Evolutionary conservation across 2,888 invertebrate species (phyloP).

Genomic region (Napeogenes inachia): DNA sequence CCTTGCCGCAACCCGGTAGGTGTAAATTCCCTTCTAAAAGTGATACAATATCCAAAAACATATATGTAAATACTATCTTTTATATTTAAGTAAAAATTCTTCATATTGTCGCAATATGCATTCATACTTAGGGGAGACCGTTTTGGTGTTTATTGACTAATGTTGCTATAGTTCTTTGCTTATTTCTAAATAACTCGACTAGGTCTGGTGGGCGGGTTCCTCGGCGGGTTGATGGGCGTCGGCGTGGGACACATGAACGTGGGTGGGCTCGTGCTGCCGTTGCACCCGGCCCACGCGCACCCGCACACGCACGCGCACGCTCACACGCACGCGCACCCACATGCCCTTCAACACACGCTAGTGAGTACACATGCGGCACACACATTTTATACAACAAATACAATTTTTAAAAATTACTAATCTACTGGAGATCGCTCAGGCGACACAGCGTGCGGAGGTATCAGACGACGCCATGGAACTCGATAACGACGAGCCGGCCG

Average conservation of each 20-base stretch:
- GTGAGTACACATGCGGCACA: slow-evolving; percentile 1
- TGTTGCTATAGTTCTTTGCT: too few species aligned
- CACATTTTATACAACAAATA: background rate
- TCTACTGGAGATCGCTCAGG: slow-evolving; percentile 25
- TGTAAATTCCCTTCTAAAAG: background rate
- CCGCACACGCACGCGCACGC: slow-evolving; percentile 28
- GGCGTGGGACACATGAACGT: slow-evolving; percentile 48
- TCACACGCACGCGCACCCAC: slow-evolving; percentile 37
- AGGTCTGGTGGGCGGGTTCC: slow-evolving; percentile 67
- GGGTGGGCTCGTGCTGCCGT: slow-evolving; percentile 58
- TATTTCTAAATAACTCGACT: background rate
- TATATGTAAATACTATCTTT: too few species aligned
- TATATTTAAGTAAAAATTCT: background rate
- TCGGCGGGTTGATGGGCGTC: slow-evolving; percentile 59
- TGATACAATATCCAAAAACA: too few species aligned
- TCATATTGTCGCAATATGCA: too few species aligned
- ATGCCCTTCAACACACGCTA: slow-evolving; percentile 27
- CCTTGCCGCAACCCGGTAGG: slow-evolving; percentile 51
- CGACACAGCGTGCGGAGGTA: slow-evolving; percentile 30
- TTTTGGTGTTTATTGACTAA: too few species aligned
- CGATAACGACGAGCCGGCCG: slow-evolving; percentile 76
- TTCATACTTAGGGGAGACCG: too few species aligned
- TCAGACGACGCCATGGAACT: slow-evolving; percentile 88
- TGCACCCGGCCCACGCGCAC: slow-evolving; percentile 43
- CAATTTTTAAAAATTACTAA: too few species aligned